These are phyloP conservation scores for Phrixothrix hirtus DNA, from an alignment of 2,888 invertebrate species.

Conservation along the genomic window DNA sequence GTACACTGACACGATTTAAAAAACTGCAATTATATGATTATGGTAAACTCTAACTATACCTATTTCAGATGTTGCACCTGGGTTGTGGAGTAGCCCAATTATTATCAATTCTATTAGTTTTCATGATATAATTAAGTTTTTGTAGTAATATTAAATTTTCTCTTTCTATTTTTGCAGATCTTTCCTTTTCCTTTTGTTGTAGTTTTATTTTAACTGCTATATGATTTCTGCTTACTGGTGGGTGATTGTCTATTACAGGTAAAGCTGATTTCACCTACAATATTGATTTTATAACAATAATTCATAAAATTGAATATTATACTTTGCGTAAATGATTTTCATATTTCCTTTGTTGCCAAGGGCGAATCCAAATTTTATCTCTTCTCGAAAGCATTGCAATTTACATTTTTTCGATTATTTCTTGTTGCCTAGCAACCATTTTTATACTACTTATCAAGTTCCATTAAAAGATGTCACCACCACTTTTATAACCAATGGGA, in stretches of 20 bases:
- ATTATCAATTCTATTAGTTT: conserved; percentile 68
- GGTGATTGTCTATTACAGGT: conserved; percentile 68
- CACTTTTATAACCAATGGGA: too few relatives aligned
- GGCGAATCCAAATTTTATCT: conserved; percentile 70
- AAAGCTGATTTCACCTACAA: conserved; percentile 65
- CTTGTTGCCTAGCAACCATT: conserved; percentile 15
- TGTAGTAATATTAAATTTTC: conserved; percentile 73
- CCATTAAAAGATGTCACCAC: too few relatives aligned
- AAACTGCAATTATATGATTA: conserved; percentile 33
- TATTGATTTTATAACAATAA: background rate
- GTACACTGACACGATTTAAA: conserved; percentile 38
- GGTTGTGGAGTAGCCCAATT: conserved; percentile 68
- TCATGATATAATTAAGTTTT: conserved; percentile 69
- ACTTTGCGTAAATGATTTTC: conserved; percentile 72
- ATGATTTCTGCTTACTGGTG: conserved; percentile 68
- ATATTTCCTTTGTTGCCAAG: conserved; percentile 72
- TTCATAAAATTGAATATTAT: conserved; percentile 11
- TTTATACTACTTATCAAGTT: background rate
- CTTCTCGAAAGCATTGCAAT: conserved; percentile 67
- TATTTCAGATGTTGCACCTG: conserved; percentile 57
- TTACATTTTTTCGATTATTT: background rate
- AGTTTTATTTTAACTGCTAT: conserved; percentile 71
- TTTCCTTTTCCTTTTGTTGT: conserved; percentile 69
- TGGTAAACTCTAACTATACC: too few relatives aligned
- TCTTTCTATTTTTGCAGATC: conserved; percentile 64